phyloP scores from a whole-genome alignment of 2,888 invertebrate species.

The Meloe dianella region DNA sequence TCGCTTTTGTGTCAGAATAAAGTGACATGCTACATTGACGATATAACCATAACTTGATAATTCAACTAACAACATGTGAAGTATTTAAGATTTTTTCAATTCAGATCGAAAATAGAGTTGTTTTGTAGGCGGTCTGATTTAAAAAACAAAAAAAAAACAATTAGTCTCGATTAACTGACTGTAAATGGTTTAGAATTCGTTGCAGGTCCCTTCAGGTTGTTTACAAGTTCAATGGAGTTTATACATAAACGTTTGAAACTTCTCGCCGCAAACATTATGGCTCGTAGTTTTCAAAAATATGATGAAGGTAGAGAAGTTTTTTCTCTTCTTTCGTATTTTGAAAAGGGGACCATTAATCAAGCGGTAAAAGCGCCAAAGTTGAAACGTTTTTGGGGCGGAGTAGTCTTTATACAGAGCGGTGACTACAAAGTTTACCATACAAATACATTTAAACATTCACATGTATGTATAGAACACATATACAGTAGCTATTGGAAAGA shows the following conservation, averaged over 20 bases:
- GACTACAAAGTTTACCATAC: constrained; percentile 19
- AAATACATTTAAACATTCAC: constrained; percentile 6
- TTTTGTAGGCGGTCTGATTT: neutral
- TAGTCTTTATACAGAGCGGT: constrained; percentile 18
- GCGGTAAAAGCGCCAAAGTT: constrained; percentile 21
- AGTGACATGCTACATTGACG: neutral
- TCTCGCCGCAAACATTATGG: constrained; percentile 16
- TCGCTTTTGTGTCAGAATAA: neutral
- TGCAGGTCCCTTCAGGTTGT: neutral
- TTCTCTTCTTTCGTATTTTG: neutral
- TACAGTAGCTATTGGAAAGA: constrained; percentile 16
- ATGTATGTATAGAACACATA: neutral
- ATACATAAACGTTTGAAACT: neutral
- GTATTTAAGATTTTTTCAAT: neutral
- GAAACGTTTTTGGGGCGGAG: constrained; percentile 19
- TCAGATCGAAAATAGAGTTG: neutral
- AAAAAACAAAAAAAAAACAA: neutral
- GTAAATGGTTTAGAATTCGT: neutral
- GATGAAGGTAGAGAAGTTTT: neutral
- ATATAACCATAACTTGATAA: neutral
- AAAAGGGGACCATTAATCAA: constrained; percentile 20
- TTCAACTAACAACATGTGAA: neutral
- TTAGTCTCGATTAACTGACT: constrained; percentile 8
- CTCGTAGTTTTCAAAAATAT: neutral
- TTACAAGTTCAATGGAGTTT: constrained; percentile 1